Evolutionary conservation across 2,797 vertebrate species (phyloP), one percentile per base, ranked within the genome.

Genomic region (Furcifer pardalis): DNA sequence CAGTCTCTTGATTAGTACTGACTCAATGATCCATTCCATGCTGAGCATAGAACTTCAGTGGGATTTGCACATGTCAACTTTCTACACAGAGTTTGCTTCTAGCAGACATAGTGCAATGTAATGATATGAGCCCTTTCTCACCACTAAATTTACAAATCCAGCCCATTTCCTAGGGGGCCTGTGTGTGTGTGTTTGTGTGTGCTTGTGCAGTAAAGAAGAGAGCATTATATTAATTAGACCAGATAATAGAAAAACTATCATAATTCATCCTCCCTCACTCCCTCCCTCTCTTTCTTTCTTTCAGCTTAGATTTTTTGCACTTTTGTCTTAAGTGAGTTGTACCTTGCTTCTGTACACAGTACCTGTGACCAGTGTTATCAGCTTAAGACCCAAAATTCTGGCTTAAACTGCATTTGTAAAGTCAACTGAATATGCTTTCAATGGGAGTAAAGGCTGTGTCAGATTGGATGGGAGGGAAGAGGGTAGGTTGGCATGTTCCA

Each of bases 251-350:
- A 63, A 44, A 12, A 5, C 17, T 65, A 7, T 13, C 40, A 65
- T 8, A 56, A 4, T 13, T n/a, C 4, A n/a, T 32, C 63, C 63
- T n/a, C 30, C 9, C 4, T 65, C n/a, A 30, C n/a, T n/a, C 63
- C 2, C 12, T n/a, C 1, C n/a, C 15, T 35, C 63, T n/a, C 13
- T 1, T n/a, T 1, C 12, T n/a, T 12, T n/a, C 4, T 15, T n/a
- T 5, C 32, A 56, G 1, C 46, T 37, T 69, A n/a, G n/a, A 52
- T 59, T 23, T 30, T 2, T 2, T 37, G 2, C 2, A 27, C 4
- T 49, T 6, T 7, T 44, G 52, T 1, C 19, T 4, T 23, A 63
- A 63, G 4, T 63, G 4, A 63, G 12, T 21, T 25, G 32, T 37
- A 27, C 49, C 59, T 60, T 60, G 27, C 37, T 60, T 68, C 49